Evolutionary conservation across 2,888 invertebrate genomes (phyloP).

Genomic region (Pachliopta kotzebuea): DNA sequence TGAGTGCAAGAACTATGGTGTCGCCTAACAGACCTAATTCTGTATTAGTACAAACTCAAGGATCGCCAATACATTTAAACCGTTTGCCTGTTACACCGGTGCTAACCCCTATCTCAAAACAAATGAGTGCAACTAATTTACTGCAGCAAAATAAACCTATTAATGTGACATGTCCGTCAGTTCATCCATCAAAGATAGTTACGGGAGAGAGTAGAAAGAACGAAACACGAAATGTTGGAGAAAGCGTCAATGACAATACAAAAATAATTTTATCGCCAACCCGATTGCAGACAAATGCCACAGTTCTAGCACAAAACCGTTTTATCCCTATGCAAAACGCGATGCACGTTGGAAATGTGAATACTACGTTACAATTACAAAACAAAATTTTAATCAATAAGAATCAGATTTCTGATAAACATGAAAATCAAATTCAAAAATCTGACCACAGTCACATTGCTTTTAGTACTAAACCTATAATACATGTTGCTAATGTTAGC

Average conservation of each 20-base stretch:
- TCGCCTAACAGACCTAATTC: conserved; percentile 72
- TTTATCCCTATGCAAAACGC: conserved; percentile 71
- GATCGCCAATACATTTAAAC: conserved; percentile 71
- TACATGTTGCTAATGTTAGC: conserved; percentile 61
- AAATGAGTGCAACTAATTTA: conserved; percentile 72
- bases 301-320: conserved; percentile 71
- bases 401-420: conserved; percentile 56
- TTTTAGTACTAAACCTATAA: conserved; percentile 56
- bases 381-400: conserved; percentile 66
- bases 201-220: conserved; percentile 54
- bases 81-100: conserved; percentile 81
- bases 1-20: conserved; percentile 62
- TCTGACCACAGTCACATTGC: conserved; percentile 56
- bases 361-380: conserved; percentile 56
- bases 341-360: conserved; percentile 58
- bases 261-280: conserved; percentile 71
- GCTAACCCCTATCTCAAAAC: conserved; percentile 79
- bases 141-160: conserved; percentile 61
- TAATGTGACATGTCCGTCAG: conserved; percentile 45
- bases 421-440: conserved; percentile 55
- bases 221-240: conserved; percentile 49
- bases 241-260: conserved; percentile 53
- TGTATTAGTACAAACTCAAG: conserved; percentile 71
- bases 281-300: conserved; percentile 59
- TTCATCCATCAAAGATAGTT: conserved; percentile 66